Evolutionary conservation across 2,113 vertebrate genomes (phyloP).

Genomic region (Psilopogon haemacephalus): DNA sequence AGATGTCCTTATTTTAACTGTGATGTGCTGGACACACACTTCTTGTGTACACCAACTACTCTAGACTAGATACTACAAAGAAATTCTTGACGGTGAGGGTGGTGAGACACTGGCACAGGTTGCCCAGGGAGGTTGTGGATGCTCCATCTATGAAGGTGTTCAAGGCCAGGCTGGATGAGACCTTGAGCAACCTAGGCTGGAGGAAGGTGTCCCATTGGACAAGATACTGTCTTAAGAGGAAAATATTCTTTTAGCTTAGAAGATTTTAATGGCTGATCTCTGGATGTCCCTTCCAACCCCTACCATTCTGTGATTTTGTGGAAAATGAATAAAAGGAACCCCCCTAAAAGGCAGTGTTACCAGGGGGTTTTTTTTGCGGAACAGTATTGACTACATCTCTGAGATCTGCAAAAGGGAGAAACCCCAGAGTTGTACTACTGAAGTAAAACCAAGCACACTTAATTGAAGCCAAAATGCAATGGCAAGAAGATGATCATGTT

Average conservation of each 20-base stretch:
- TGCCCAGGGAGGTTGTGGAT: too few relatives aligned
- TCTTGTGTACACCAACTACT: not conserved
- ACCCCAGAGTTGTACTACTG: not conserved
- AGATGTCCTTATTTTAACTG: not conserved
- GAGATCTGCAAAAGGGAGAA: not conserved
- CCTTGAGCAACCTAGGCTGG: too few relatives aligned
- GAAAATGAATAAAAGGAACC: not conserved
- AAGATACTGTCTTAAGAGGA: not conserved
- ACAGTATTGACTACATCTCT: not conserved
- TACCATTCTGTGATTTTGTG: too few relatives aligned
- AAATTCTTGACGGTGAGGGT: too few relatives aligned
- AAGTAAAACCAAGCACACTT: not conserved
- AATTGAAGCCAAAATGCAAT: not conserved
- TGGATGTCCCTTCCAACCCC: too few relatives aligned
- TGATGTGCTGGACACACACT: not conserved
- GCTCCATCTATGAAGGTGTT: too few relatives aligned
- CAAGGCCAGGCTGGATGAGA: too few relatives aligned
- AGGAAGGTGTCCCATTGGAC: not conserved
- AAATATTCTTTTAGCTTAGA: not conserved
- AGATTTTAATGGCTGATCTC: not conserved
- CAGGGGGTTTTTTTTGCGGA: not conserved
- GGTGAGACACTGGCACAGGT: too few relatives aligned
- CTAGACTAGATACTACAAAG: too few relatives aligned
- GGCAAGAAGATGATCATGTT: not conserved
- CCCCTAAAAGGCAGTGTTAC: not conserved